Percentiles rank a stretch among this genome's conserved stretches.
Conservation (phyloP, 2,888 invertebrate genomes). For the Tortricodes alternella region DNA sequence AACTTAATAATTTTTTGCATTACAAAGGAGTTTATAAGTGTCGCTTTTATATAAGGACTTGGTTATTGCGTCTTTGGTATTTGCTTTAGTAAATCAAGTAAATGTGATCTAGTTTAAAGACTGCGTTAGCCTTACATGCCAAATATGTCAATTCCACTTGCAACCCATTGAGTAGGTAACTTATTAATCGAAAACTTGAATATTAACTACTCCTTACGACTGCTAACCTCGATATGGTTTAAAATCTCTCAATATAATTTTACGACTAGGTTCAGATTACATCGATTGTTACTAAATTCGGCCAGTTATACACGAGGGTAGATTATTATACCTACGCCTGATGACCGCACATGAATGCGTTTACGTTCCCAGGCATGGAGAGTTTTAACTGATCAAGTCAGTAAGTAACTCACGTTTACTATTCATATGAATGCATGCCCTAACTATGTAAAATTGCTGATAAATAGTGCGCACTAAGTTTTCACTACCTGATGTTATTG, state of each 20-base stretch:
- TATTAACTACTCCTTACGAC: neutral
- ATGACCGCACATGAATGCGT: conserved; percentile 16
- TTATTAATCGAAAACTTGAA: neutral
- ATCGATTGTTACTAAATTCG: neutral
- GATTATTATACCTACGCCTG: conserved; percentile 11
- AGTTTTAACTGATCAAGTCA: conserved; percentile 19
- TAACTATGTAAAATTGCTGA: no score
- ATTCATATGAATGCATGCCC: no score
- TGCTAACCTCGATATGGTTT: neutral
- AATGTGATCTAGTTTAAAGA: conserved; percentile 13
- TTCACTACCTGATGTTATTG: no score
- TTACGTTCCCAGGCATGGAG: conserved; percentile 15
- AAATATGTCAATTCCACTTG: conserved; percentile 2
- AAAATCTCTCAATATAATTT: no score
- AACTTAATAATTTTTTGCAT: no score
- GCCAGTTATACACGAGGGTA: no score
- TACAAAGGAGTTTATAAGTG: neutral
- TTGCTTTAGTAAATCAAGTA: neutral
- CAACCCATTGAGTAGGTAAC: neutral
- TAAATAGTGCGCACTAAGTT: no score
- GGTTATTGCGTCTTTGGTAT: neutral
- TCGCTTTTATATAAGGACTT: neutral
- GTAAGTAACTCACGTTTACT: no score
- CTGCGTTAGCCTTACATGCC: neutral
- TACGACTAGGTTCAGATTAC: no score